phyloP scores from a whole-genome alignment of 2,113 vertebrate species.

The Siniperca chuatsi region DNA sequence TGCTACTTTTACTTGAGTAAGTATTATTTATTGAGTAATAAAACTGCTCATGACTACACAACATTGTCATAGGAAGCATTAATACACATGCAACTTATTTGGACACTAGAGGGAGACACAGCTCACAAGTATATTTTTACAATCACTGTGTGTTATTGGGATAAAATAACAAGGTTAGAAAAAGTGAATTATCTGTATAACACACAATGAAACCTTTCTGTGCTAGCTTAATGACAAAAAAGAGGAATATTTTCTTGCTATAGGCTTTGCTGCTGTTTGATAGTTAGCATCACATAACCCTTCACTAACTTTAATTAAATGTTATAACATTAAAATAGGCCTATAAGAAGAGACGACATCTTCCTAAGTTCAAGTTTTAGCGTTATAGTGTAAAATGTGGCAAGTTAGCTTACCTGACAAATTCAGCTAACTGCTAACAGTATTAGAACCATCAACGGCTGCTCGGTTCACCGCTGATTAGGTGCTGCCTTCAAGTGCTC shows the following conservation, averaged over 20 bases:
- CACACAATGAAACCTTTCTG: neutral
- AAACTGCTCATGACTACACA: neutral
- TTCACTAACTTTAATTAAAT: neutral
- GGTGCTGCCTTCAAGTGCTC: conserved; percentile 4
- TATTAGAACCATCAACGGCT: neutral
- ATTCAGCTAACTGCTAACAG: neutral
- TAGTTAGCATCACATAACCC: neutral
- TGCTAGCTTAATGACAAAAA: neutral
- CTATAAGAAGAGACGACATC: neutral
- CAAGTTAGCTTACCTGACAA: neutral
- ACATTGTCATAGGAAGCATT: neutral
- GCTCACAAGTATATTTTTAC: conserved; percentile 15
- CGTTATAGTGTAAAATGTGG: fast-evolving
- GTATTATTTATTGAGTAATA: too few relatives aligned
- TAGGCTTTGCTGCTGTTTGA: neutral
- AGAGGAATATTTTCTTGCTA: neutral
- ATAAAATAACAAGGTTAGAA: neutral
- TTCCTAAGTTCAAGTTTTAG: neutral
- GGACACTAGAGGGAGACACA: conserved; percentile 75
- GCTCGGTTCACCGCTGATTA: neutral
- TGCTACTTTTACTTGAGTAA: too few relatives aligned
- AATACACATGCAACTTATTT: neutral
- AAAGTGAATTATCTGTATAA: neutral
- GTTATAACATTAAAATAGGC: neutral
- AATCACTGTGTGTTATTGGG: neutral